These are phyloP conservation scores for Centropristis striata DNA, from an alignment of 2,113 vertebrate genomes.

Conservation along the genomic window DNA sequence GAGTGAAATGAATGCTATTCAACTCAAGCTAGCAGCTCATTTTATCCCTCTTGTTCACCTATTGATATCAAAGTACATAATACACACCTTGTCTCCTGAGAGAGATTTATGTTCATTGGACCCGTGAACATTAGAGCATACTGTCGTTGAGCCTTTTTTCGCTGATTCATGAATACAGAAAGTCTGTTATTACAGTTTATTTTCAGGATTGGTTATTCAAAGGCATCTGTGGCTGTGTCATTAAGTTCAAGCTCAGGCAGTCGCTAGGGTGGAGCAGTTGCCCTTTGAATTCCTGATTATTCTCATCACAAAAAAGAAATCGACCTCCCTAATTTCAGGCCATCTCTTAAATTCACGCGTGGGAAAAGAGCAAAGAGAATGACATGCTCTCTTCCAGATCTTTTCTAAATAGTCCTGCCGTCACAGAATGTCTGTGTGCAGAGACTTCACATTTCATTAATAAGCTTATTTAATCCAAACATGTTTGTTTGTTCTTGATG, in stretches of 20 bases:
- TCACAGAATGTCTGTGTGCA: slow-evolving; percentile 40
- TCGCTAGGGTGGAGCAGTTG: slow-evolving; percentile 18
- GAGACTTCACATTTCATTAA: slow-evolving; percentile 48
- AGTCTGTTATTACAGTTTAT: slow-evolving; percentile 57
- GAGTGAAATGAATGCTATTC: slow-evolving; percentile 82
- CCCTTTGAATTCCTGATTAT: slow-evolving; percentile 44
- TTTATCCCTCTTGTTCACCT: slow-evolving; percentile 80
- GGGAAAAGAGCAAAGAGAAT: slow-evolving; percentile 69
- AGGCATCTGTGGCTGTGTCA: slow-evolving; percentile 36
- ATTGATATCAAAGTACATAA: slow-evolving; percentile 78
- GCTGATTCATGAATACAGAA: slow-evolving; percentile 56
- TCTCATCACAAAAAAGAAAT: slow-evolving; percentile 58
- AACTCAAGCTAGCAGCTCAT: slow-evolving; percentile 75
- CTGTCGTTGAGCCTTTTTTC: slow-evolving; percentile 39
- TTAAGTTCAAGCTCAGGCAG: slow-evolving; percentile 53
- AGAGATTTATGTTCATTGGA: slow-evolving; percentile 74
- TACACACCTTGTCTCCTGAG: slow-evolving; percentile 67
- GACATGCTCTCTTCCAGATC: slow-evolving; percentile 62
- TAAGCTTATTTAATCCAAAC: slow-evolving; percentile 52
- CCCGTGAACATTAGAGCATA: slow-evolving; percentile 54
- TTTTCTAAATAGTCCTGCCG: slow-evolving; percentile 47
- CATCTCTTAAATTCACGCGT: slow-evolving; percentile 63
- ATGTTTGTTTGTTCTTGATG: slow-evolving; percentile 45
- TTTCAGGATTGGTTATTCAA: slow-evolving; percentile 66
- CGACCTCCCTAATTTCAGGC: slow-evolving; percentile 65